These are phyloP conservation scores for Nipponacmea schrenckii DNA, from an alignment of 2,888 invertebrate genomes.

Conservation along the genomic window DNA sequence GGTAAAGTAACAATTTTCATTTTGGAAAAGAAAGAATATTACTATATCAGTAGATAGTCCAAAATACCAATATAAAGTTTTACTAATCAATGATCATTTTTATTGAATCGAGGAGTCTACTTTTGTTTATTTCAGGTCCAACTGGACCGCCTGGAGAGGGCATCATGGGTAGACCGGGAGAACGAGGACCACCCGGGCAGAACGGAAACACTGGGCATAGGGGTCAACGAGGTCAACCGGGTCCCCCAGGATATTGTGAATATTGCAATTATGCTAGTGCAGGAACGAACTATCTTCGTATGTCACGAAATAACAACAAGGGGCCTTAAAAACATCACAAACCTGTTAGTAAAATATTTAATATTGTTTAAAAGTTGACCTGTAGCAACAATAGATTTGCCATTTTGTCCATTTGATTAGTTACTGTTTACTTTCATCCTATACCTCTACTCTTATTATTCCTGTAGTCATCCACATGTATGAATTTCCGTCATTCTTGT, in stretches of 20 bases:
- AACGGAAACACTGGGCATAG: slow-evolving; percentile 68
- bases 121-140: slow-evolving; percentile 61
- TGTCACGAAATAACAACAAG: slow-evolving; percentile 49
- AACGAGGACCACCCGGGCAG: slow-evolving; percentile 69
- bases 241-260: slow-evolving; percentile 72
- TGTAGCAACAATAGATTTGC: background rate
- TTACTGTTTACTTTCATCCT: background rate
- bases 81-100: too few species aligned
- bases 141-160: slow-evolving; percentile 77
- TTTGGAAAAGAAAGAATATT: too few species aligned
- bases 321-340: slow-evolving; percentile 48
- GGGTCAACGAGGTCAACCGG: slow-evolving; percentile 73
- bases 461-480: background rate
- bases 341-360: background rate
- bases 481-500: background rate
- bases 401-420: background rate
- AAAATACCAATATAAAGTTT: too few species aligned
- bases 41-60: too few species aligned
- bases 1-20: slow-evolving; percentile 66
- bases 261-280: slow-evolving; percentile 70
- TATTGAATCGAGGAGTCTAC: background rate
- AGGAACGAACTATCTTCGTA: slow-evolving; percentile 37
- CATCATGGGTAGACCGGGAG: slow-evolving; percentile 79
- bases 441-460: background rate
- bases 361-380: background rate